A percentile compares a stretch with the other conserved stretches of the same genome.
Evolutionary conservation across 2,888 invertebrate genomes (phyloP).

Genomic region (Malacosoma neustria): DNA sequence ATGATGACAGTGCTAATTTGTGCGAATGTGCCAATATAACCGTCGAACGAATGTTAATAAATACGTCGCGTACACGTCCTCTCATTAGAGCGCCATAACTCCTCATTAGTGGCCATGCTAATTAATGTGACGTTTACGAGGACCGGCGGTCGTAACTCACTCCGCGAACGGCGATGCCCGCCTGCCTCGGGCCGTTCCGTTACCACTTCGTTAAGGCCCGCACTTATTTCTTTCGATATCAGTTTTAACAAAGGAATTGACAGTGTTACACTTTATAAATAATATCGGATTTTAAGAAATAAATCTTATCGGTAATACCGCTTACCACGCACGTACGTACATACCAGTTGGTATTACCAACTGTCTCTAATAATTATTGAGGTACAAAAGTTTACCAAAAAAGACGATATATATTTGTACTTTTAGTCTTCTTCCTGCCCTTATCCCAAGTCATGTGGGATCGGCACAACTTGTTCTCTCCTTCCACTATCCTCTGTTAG

Average conservation of each 20-base stretch:
- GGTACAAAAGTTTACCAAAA: no score
- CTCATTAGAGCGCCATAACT: conserved; percentile 72
- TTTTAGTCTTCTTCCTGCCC: no score
- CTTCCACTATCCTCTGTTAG: no score
- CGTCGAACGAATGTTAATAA: conserved; percentile 16
- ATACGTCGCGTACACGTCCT: conserved; percentile 34
- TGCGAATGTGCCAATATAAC: conserved; percentile 19
- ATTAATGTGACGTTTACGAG: conserved; percentile 72
- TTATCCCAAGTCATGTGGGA: no score
- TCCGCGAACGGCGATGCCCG: conserved; percentile 5
- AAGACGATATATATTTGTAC: no score
- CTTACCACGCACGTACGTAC: no score
- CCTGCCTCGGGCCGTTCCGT: conserved; percentile 4
- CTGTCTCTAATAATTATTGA: no score
- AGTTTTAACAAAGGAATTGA: neutral
- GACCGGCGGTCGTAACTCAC: conserved; percentile 35
- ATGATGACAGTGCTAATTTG: no score
- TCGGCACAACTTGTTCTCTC: no score
- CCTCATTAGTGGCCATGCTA: conserved; percentile 71
- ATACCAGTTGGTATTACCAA: no score
- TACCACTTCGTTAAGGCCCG: conserved; percentile 4
- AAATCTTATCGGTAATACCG: no score
- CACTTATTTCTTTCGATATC: neutral
- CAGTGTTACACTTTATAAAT: neutral
- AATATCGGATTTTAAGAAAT: neutral